A percentile compares a stretch with the other conserved stretches of the same genome.
phyloP scores from a whole-genome alignment of 2,113 vertebrate genomes.

The Passerina amoena region DNA sequence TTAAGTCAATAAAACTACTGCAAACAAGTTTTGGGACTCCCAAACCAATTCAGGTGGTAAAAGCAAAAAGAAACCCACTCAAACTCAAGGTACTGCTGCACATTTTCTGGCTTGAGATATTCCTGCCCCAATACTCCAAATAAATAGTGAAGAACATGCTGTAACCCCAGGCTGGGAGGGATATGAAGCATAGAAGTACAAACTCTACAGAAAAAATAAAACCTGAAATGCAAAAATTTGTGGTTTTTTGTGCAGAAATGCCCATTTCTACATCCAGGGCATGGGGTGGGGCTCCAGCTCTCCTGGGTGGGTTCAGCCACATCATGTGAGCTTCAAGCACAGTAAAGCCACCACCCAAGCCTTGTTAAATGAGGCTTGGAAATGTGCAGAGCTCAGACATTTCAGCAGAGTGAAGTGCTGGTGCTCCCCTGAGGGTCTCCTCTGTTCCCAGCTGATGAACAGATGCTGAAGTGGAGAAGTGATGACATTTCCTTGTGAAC shows the following conservation, averaged over 20 bases:
- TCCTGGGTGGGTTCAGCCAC: neutral
- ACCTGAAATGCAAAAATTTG: neutral
- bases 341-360: fast-evolving
- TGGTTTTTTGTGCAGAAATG: neutral
- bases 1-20: neutral
- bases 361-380: neutral
- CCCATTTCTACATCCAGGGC: neutral
- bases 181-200: fast-evolving
- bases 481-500: neutral
- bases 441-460: neutral
- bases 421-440: neutral
- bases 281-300: neutral
- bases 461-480: neutral
- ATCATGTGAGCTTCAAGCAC: fast-evolving
- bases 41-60: neutral
- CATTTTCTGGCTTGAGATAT: neutral
- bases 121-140: neutral
- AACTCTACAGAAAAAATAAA: neutral
- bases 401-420: neutral
- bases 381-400: neutral
- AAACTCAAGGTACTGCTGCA: fast-evolving
- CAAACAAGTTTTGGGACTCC: neutral
- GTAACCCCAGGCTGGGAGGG: no score
- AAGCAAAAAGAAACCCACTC: neutral
- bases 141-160: fast-evolving